Conservation (phyloP, 2,888 invertebrate species). For the Drosophila quinaria region DNA sequence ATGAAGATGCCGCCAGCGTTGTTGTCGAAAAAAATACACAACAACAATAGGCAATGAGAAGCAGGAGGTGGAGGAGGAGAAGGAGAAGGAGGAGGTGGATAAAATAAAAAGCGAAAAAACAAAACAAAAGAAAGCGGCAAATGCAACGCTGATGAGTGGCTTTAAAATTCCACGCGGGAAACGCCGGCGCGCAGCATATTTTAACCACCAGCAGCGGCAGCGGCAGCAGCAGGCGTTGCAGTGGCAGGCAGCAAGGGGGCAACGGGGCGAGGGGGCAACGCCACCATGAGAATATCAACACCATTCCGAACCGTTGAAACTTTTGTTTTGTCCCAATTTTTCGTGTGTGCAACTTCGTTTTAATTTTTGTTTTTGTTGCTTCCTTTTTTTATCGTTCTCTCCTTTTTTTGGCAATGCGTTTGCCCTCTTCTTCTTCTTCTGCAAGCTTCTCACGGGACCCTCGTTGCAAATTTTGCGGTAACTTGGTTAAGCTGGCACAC, state of each 20-base stretch:
- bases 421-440: neutral
- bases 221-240: slow-evolving; percentile 24
- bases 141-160: slow-evolving; percentile 74
- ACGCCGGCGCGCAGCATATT: slow-evolving; percentile 70
- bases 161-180: slow-evolving; percentile 72
- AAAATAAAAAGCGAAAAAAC: slow-evolving; percentile 28
- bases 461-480: slow-evolving; percentile 71
- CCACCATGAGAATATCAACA: slow-evolving; percentile 76
- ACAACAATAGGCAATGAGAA: slow-evolving; percentile 1
- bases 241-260: neutral
- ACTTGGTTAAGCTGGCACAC: slow-evolving; percentile 64
- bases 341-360: slow-evolving; percentile 51
- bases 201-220: slow-evolving; percentile 62
- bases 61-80: neutral
- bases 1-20: slow-evolving; percentile 64
- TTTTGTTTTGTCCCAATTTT: slow-evolving; percentile 80
- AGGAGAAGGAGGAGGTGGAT: neutral
- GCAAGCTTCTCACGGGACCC: slow-evolving; percentile 33
- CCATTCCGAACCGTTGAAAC: slow-evolving; percentile 66
- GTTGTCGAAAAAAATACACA: slow-evolving; percentile 40
- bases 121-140: slow-evolving; percentile 67
- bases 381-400: slow-evolving; percentile 21
- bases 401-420: slow-evolving; percentile 64
- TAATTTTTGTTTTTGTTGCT: slow-evolving; percentile 35
- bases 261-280: slow-evolving; percentile 15